Base-by-base conservation (phyloP, 2,113 vertebrate species). In the Colius striatus region DNA sequence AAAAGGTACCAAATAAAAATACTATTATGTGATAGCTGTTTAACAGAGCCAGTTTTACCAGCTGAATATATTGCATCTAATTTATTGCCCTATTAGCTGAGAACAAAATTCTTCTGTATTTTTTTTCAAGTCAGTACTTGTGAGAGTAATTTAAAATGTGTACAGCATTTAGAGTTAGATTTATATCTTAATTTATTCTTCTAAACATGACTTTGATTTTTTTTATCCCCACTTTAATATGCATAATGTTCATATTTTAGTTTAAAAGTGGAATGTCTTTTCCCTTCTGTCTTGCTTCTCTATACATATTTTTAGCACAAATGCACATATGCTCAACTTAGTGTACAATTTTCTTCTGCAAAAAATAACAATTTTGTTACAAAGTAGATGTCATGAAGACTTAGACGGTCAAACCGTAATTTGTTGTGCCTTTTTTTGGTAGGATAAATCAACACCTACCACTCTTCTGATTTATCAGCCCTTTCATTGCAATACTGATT, bases 71-170 rank as follows among this genome's bases (percentile, higher is more conserved):
- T 96, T 90, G 61, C 88, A 90, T 93, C 68, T 96, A 84, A 95
- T 97, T 96, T 97, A 95, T 95, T 96, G 94, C 93, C 94, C 76
- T 90, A 65, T 96, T 96, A 95, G 85, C 90, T 84, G 89, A 94
- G 95, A 96, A 97, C 95, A 96, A 94, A 95, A 96, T 96, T 95
- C 91, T 61, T 94, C 89, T 97, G 87, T 96, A 22, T 88, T 89
- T 94, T 96, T 96, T 87, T 34, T n/a, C 57, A 92, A 61, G 67
- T 82, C 75, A 41, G 79, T 87, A 78, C 65, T 93, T 95, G 62
- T 60, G 83, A 95, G 84, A 84, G 87, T 61, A 87, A 84, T 76
- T 91, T 87, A 87, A 90, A 90, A 67, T 58, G 36, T 65, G 32
- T 66, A 53, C 77, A 58, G 48, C 50, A 22, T 93, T 93, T 78